Percentiles rank a stretch among this genome's conserved stretches.
These are phyloP conservation scores for Teleogryllus occipitalis DNA, from an alignment of 1,140 invertebrate genomes.

Conservation along the genomic window DNA sequence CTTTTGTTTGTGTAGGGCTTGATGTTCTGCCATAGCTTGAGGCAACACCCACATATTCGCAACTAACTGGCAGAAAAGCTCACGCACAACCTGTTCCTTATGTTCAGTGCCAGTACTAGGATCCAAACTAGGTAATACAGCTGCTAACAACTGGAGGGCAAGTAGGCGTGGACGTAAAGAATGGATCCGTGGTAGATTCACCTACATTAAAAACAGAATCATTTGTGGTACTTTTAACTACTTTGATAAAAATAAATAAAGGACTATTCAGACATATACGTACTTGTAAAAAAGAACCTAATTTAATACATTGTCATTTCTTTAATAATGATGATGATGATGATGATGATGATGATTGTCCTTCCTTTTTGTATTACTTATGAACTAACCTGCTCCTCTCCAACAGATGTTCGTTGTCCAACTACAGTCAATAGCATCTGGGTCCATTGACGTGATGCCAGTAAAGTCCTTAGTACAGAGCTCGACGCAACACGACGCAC, in stretches of 20 bases:
- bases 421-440: slow-evolving; percentile 40
- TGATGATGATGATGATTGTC: too few relatives aligned
- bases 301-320: too few relatives aligned
- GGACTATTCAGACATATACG: too few relatives aligned
- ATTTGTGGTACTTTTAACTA: too few relatives aligned
- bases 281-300: too few relatives aligned
- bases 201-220: slow-evolving; percentile 10
- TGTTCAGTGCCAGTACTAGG: slow-evolving; percentile 31
- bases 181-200: slow-evolving; percentile 32
- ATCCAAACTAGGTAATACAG: slow-evolving; percentile 39
- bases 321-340: too few relatives aligned
- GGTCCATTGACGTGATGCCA: slow-evolving; percentile 44
- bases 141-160: slow-evolving; percentile 44
- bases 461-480: slow-evolving; percentile 35
- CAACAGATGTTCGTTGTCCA: slow-evolving; percentile 28
- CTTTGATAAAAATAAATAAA: too few relatives aligned
- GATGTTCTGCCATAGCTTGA: slow-evolving; percentile 34
- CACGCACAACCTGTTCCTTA: slow-evolving; percentile 41
- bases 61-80: slow-evolving; percentile 46
- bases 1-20: slow-evolving; percentile 35
- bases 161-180: slow-evolving; percentile 45
- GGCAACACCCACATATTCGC: slow-evolving; percentile 50
- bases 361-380: too few relatives aligned
- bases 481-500: slow-evolving; percentile 42
- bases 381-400: slow-evolving; percentile 3